Evolutionary conservation across 2,797 vertebrate species (phyloP).

Genomic region (Enteromius trimaculatus): DNA sequence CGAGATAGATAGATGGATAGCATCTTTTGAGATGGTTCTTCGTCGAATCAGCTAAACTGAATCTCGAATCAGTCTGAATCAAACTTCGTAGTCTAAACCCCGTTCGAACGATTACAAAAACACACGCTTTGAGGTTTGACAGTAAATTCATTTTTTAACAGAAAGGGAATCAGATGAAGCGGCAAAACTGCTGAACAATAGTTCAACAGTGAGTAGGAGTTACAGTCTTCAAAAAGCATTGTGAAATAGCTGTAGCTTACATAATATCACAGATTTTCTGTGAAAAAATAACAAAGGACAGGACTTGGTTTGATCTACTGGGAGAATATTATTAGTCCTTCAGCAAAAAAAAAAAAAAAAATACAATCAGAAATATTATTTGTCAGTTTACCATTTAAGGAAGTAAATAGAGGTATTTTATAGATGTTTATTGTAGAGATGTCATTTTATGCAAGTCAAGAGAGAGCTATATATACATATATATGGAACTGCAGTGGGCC

Average conservation of each 20-base stretch:
- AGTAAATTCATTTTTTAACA: not conserved
- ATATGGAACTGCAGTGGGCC: not conserved
- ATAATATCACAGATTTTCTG: not conserved
- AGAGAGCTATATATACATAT: not conserved
- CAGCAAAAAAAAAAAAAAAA: too few species aligned
- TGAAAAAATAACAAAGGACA: not conserved
- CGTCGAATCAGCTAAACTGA: too few species aligned
- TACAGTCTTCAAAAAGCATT: not conserved
- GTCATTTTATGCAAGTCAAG: not conserved
- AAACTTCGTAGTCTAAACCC: not conserved
- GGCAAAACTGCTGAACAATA: not conserved
- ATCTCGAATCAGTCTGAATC: not conserved
- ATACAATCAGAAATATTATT: not conserved
- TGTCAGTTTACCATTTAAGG: not conserved
- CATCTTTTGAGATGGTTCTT: too few species aligned
- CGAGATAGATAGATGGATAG: not conserved
- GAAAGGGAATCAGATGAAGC: not conserved
- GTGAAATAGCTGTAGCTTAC: not conserved
- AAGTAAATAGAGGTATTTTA: not conserved
- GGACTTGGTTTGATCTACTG: not conserved
- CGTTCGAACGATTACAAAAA: not conserved
- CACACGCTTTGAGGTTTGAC: not conserved
- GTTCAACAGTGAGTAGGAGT: not conserved
- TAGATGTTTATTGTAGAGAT: not conserved
- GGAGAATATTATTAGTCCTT: not conserved